A percentile compares a stretch with the other conserved stretches of the same genome.
These are phyloP conservation scores for Pammene aurita DNA, from an alignment of 2,888 invertebrate genomes.

Conservation along the genomic window DNA sequence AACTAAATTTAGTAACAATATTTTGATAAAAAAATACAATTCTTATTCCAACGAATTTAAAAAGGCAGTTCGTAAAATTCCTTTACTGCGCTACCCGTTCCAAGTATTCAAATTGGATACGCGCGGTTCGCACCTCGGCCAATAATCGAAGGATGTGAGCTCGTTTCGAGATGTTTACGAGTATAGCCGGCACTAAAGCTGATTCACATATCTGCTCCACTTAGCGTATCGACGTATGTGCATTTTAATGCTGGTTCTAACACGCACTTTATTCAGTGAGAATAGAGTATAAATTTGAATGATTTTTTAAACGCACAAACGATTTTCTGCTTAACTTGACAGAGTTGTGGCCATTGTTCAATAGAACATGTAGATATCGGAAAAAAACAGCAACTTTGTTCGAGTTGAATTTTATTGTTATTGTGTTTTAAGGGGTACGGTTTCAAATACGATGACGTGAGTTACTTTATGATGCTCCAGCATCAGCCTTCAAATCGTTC, in stretches of 20 bases:
- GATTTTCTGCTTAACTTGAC: not conserved
- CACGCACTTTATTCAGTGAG: not conserved
- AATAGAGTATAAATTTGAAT: not conserved
- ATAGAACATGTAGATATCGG: not conserved
- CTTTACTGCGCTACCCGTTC: not conserved
- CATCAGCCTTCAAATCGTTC: not conserved
- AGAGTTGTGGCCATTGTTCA: not conserved
- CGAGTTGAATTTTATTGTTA: not conserved
- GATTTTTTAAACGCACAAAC: not conserved
- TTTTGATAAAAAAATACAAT: too few relatives aligned
- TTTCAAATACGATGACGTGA: not conserved
- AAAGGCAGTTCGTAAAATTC: not conserved
- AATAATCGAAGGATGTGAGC: constrained; percentile 14
- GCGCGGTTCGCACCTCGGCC: constrained; percentile 30
- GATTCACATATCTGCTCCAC: constrained; percentile 14
- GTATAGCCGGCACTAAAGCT: constrained; percentile 8
- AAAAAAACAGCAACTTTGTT: constrained; percentile 11
- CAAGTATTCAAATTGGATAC: constrained; percentile 26
- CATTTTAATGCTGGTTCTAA: not conserved
- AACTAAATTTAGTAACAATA: too few relatives aligned
- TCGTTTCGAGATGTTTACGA: constrained; percentile 33
- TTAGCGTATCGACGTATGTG: not conserved
- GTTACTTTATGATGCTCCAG: too few relatives aligned
- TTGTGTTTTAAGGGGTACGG: not conserved
- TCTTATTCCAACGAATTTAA: not conserved